A percentile compares a stretch with the other conserved stretches of the same genome.
These are phyloP conservation scores for Aythya baeri DNA, from an alignment of 2,113 vertebrate genomes.

Conservation along the genomic window DNA sequence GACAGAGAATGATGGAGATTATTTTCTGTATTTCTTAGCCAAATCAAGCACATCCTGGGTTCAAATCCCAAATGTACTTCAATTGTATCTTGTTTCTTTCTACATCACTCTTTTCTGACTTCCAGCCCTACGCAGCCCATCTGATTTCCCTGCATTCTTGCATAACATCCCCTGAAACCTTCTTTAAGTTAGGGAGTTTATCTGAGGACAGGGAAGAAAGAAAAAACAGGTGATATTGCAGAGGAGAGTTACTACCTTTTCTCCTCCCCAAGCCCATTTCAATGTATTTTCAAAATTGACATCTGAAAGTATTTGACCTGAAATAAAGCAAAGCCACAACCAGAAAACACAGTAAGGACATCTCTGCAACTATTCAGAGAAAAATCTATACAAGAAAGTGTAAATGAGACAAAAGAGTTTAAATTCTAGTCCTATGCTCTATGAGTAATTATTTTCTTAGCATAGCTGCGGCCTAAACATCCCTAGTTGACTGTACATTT, in stretches of 20 bases:
- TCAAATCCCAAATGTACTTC: neutral
- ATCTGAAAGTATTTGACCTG: neutral
- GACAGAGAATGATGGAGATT: neutral
- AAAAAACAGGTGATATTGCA: neutral
- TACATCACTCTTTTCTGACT: neutral
- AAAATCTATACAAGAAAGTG: neutral
- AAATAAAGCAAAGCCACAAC: neutral
- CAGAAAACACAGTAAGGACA: neutral
- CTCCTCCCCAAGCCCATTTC: neutral
- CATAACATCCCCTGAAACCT: conserved; percentile 9
- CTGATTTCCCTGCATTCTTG: neutral
- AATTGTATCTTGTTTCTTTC: neutral
- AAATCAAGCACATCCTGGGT: neutral
- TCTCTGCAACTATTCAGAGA: neutral
- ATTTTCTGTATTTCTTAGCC: neutral
- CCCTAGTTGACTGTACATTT: neutral
- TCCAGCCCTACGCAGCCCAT: neutral
- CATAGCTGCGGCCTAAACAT: neutral
- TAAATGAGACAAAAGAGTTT: neutral
- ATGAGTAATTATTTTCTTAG: neutral
- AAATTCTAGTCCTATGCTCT: neutral
- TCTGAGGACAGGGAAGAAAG: conserved; percentile 9
- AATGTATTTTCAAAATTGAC: neutral
- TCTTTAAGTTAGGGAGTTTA: neutral
- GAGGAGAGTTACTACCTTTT: neutral